Evolutionary conservation across 2,888 invertebrate species (phyloP).

Genomic region (Temnothorax unifasciatus): DNA sequence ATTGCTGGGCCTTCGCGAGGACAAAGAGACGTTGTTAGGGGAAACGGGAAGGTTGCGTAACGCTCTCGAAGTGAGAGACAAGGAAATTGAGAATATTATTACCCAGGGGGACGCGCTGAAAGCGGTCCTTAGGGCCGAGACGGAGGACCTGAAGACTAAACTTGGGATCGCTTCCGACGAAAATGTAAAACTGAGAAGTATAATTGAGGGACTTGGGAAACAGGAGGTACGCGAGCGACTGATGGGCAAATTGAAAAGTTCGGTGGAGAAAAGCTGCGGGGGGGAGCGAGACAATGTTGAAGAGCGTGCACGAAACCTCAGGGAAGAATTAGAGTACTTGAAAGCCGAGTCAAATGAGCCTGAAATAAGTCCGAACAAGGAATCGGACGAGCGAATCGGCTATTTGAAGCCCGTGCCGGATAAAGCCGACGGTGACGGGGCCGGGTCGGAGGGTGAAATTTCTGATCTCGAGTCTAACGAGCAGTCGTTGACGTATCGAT

Average conservation of each 20-base stretch:
- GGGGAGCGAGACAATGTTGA: neutral
- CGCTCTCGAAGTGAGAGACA: constrained; percentile 59
- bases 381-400: constrained; percentile 47
- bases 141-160: constrained; percentile 37
- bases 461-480: constrained; percentile 62
- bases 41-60: constrained; percentile 63
- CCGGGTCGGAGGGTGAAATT: constrained; percentile 56
- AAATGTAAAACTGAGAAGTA: constrained; percentile 55
- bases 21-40: constrained; percentile 60
- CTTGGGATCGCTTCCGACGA: constrained; percentile 47
- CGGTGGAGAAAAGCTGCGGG: neutral
- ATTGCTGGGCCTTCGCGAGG: constrained; percentile 50
- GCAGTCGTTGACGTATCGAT: constrained; percentile 62
- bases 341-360: constrained; percentile 56
- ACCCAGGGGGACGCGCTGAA: constrained; percentile 54
- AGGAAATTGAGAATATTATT: constrained; percentile 61
- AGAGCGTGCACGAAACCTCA: constrained; percentile 17
- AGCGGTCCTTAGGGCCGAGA: constrained; percentile 19
- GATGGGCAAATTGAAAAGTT: constrained; percentile 46
- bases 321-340: constrained; percentile 50
- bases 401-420: constrained; percentile 49
- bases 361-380: constrained; percentile 49
- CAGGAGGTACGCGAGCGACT: no score
- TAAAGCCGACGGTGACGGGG: constrained; percentile 50
- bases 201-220: constrained; percentile 32